Evolutionary conservation across 2,888 invertebrate species (phyloP).

Genomic region (Chrysopilus asiliformis): DNA sequence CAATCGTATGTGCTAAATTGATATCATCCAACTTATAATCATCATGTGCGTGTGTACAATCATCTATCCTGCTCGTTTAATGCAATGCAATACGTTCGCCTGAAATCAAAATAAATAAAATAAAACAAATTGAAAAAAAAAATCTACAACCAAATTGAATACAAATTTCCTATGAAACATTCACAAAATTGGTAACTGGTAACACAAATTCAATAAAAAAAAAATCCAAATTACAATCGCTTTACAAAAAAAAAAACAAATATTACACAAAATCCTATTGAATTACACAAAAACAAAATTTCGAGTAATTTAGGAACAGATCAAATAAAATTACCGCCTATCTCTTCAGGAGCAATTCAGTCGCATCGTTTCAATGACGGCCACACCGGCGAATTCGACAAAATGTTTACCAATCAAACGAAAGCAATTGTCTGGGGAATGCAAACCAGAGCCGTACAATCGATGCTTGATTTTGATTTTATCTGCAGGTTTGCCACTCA

Average conservation of each 20-base stretch:
- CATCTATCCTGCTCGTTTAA: constrained; percentile 6
- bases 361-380: constrained; percentile 10
- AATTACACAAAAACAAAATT: background rate
- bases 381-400: constrained; percentile 26
- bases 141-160: background rate
- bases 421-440: constrained; percentile 98
- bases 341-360: constrained; percentile 33
- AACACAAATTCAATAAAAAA: background rate
- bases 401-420: constrained; percentile 70
- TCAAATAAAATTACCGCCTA: constrained; percentile 36
- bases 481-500: constrained; percentile 35
- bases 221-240: background rate
- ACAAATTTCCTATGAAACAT: no score
- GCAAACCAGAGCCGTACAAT: constrained; percentile 91
- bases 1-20: background rate
- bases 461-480: constrained; percentile 37
- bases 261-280: background rate
- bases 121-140: constrained; percentile 1
- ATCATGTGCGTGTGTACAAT: constrained; percentile 2
- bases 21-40: constrained; percentile 3
- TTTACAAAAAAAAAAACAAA: constrained; percentile 2
- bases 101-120: background rate
- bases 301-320: background rate
- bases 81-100: constrained; percentile 1
- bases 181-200: constrained; percentile 1